Evolutionary conservation across 1,140 invertebrate species (phyloP).

Genomic region (Phocides pigmalion): DNA sequence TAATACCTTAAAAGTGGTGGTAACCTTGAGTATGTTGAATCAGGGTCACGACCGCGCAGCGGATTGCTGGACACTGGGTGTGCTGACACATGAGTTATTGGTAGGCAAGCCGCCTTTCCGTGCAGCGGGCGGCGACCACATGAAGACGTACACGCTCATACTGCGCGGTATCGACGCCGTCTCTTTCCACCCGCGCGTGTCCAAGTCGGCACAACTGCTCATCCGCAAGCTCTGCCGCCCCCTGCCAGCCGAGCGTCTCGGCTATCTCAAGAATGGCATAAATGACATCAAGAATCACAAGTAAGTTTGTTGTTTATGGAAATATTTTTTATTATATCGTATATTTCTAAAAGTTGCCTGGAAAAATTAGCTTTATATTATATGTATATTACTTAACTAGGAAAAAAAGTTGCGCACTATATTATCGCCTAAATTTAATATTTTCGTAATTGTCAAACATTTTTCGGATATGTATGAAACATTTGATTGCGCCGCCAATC

Average conservation of each 20-base stretch:
- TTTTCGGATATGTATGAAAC: no score
- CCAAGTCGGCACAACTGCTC: constrained; percentile 91
- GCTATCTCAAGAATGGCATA: constrained; percentile 95
- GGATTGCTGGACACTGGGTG: constrained; percentile 98
- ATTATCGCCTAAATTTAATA: no score
- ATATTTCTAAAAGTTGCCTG: no score
- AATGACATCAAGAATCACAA: constrained; percentile 96
- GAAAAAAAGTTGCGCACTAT: no score
- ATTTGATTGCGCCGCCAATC: no score
- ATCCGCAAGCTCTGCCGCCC: constrained; percentile 95
- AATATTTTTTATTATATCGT: no score
- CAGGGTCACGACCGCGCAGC: constrained; percentile 95
- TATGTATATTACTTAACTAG: no score
- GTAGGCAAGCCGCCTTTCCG: constrained; percentile 97
- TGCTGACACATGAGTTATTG: constrained; percentile 96
- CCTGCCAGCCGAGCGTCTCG: constrained; percentile 95
- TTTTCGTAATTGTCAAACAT: no score
- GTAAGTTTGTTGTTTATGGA: constrained; percentile 77
- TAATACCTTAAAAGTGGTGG: no score
- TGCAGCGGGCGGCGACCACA: constrained; percentile 92
- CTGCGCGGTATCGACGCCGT: constrained; percentile 96
- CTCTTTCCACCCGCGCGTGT: constrained; percentile 92
- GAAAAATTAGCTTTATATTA: no score
- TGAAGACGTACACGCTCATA: constrained; percentile 99
- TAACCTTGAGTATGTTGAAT: not conserved